phyloP scores from a whole-genome alignment of 1,140 invertebrate genomes.

The Saccostrea echinata region DNA sequence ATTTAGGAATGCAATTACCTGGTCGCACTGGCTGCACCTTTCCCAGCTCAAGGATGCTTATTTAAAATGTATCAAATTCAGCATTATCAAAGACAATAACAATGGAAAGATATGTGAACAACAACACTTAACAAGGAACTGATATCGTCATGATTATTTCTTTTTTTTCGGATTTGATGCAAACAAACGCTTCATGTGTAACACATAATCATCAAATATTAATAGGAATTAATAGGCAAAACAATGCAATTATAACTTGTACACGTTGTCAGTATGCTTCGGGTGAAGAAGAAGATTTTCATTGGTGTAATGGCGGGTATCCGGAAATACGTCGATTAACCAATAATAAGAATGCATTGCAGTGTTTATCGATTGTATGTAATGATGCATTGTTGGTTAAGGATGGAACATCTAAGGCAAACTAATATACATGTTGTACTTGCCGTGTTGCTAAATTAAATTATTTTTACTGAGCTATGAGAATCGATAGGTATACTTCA shows the following conservation, averaged over 20 bases:
- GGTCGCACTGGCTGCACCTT: too few relatives aligned
- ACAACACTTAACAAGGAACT: not conserved
- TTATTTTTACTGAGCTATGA: too few relatives aligned
- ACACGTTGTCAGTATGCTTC: not conserved
- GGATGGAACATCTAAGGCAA: not conserved
- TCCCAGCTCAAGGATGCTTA: too few relatives aligned
- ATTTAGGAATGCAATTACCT: too few relatives aligned
- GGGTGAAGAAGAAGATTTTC: not conserved
- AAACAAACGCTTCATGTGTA: not conserved
- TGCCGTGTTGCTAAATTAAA: not conserved
- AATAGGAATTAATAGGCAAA: not conserved
- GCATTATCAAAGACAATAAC: too few relatives aligned
- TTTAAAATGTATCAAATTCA: too few relatives aligned
- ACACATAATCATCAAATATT: not conserved
- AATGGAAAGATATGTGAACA: too few relatives aligned
- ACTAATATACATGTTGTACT: too few relatives aligned
- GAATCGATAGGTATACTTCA: too few relatives aligned
- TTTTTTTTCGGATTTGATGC: too few relatives aligned
- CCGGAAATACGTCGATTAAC: slow-evolving; percentile 9
- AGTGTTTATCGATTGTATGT: not conserved
- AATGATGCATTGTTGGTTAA: not conserved
- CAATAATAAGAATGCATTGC: not conserved
- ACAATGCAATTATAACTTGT: not conserved
- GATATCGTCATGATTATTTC: not conserved
- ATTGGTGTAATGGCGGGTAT: slow-evolving; percentile 20